Evolutionary conservation across 1,140 invertebrate species (phyloP).

Genomic region (Cydia amplana): DNA sequence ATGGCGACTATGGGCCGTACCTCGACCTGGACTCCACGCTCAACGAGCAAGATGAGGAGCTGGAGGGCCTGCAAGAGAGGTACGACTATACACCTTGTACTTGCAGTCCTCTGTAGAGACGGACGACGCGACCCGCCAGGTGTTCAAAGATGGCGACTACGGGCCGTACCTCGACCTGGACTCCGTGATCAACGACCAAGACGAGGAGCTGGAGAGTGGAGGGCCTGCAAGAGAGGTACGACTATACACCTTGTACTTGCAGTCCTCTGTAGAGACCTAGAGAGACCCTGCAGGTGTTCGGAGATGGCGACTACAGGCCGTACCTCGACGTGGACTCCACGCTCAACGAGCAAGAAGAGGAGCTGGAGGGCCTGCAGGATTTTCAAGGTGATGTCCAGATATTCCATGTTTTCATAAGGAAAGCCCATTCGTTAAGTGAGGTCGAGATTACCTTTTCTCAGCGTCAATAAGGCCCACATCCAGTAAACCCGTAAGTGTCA

Average conservation of each 20-base stretch:
- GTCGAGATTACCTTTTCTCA: too few species aligned
- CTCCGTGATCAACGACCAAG: constrained; percentile 95
- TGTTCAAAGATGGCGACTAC: constrained; percentile 97
- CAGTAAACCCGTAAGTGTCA: too few species aligned
- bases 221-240: constrained; percentile 96
- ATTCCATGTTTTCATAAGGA: too few species aligned
- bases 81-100: constrained; percentile 78
- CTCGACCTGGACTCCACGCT: constrained; percentile 97
- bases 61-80: constrained; percentile 96
- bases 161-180: constrained; percentile 98
- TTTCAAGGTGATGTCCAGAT: too few species aligned
- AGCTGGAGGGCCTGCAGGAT: constrained; percentile 92
- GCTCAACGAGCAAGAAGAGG: constrained; percentile 96
- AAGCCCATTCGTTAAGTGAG: too few species aligned
- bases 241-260: not conserved
- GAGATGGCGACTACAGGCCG: constrained; percentile 97
- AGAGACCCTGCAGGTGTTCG: constrained; percentile 96
- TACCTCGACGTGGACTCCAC: constrained; percentile 97
- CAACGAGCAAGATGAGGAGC: constrained; percentile 96
- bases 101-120: not conserved
- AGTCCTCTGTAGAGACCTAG: constrained; percentile 62
- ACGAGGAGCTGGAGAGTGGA: constrained; percentile 94
- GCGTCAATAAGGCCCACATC: too few species aligned
- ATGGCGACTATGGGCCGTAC: constrained; percentile 97
- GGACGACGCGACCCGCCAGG: constrained; percentile 96